Evolutionary conservation across 2,797 vertebrate species (phyloP), one percentile per base, ranked within the genome.

Genomic region (Schizopygopsis malacanthus): DNA sequence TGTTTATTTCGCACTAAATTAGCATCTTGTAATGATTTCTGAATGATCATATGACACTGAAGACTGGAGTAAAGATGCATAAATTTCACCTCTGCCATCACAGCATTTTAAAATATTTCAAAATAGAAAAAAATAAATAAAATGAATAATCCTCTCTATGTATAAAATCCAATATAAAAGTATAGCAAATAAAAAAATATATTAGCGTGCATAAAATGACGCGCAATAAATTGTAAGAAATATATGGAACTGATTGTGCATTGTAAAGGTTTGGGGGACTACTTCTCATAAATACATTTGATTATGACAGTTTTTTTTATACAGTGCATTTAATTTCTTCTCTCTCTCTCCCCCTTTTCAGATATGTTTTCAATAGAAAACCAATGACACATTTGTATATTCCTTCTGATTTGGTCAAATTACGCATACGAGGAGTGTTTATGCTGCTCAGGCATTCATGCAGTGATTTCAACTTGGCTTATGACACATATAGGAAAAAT

Each of bases 351-450:
- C 41, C 56, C 50, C 39, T 77, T 39, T 77, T 81, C 67, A 50
- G 67, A 28, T 33, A 7, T 61, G 39, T 83, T 78, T 78, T 54
- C 18, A 69, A n/a, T 25, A n/a, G 28, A 52, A 70, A 54, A 54
- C 22, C 45, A 54, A 71, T 82, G 63, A 71, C 56, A 2, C 37
- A 33, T 18, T 78, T 69, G 72, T 59, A 54, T 69, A 82, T 18
- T 45, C 50, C 5, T 56, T 82, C 67, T 70, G 63, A 54, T 70
- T 67, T 82, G 67, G 33, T 56, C 15, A 39, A 65, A 70, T 85
- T 70, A 72, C 0, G 6, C 52, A 59, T 52, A 2, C 13, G 33
- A 71, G 37, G 13, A 82, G 33, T 82, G 50, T 82, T 82, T 70
- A 72, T n/a, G 2, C 28, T 43, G 1, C 67, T 56, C 37, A 72